A percentile compares a stretch with the other conserved stretches of the same genome.
These are phyloP conservation scores for Acanthis flammea DNA, from an alignment of 2,797 vertebrate species.

Conservation along the genomic window DNA sequence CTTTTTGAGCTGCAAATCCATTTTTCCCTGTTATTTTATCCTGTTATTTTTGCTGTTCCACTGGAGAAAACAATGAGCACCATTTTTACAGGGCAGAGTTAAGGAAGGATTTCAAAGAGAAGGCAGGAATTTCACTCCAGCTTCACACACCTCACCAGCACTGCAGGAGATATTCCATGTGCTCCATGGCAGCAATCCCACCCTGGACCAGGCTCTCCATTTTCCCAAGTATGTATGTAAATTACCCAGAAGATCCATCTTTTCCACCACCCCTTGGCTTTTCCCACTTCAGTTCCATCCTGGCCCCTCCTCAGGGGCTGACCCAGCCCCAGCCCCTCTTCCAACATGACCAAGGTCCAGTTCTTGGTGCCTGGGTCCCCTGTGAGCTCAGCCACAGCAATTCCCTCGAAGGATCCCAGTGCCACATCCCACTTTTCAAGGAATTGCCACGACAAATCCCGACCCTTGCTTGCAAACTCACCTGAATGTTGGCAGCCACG, in stretches of 20 bases:
- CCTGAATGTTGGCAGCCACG: fast-evolving
- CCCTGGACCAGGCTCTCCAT: too few relatives aligned
- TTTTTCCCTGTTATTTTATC: background rate
- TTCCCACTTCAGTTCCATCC: background rate
- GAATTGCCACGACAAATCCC: fast-evolving
- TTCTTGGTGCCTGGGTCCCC: background rate
- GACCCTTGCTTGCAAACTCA: background rate
- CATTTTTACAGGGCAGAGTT: background rate
- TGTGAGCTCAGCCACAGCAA: background rate
- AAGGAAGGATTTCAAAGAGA: background rate
- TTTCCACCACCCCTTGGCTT: too few relatives aligned
- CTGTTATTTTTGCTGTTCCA: background rate
- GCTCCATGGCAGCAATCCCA: background rate
- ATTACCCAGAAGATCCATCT: too few relatives aligned
- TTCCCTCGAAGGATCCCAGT: background rate
- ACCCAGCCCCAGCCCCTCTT: too few relatives aligned
- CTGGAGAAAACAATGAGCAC: background rate
- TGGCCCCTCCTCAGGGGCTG: background rate
- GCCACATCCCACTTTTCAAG: background rate
- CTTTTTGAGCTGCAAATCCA: background rate
- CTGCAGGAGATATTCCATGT: background rate
- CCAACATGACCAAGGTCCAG: background rate
- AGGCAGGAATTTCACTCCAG: background rate
- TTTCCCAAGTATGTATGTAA: too few relatives aligned
- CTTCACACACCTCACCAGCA: background rate